These are phyloP conservation scores for Drosophila bunnanda DNA, from an alignment of 2,888 invertebrate genomes.

Conservation along the genomic window DNA sequence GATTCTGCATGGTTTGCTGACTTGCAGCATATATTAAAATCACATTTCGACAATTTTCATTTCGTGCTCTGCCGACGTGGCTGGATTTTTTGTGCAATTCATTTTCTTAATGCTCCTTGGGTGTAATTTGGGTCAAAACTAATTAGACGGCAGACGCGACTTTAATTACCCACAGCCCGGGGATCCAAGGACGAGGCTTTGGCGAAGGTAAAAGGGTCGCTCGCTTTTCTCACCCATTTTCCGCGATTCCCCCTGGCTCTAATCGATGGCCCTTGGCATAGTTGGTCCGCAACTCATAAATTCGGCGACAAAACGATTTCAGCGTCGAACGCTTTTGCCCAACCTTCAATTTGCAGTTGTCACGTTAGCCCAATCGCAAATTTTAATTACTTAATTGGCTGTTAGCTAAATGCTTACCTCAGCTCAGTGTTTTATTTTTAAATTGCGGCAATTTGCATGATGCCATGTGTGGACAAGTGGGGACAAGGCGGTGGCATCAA, in stretches of 20 bases:
- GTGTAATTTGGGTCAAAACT: slow-evolving; percentile 69
- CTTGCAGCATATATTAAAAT: slow-evolving; percentile 67
- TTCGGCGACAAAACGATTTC: slow-evolving; percentile 43
- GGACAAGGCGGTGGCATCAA: neutral
- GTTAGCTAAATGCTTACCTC: slow-evolving; percentile 62
- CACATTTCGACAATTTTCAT: slow-evolving; percentile 51
- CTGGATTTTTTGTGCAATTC: slow-evolving; percentile 56
- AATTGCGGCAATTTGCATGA: slow-evolving; percentile 30
- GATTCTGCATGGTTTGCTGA: slow-evolving; percentile 8
- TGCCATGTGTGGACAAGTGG: neutral
- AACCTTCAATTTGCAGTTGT: slow-evolving; percentile 40
- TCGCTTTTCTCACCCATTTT: neutral
- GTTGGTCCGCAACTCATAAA: slow-evolving; percentile 35
- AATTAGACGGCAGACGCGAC: slow-evolving; percentile 63
- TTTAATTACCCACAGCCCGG: slow-evolving; percentile 57
- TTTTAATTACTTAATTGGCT: slow-evolving; percentile 76
- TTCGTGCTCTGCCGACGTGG: slow-evolving; percentile 19
- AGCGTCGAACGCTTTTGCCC: slow-evolving; percentile 23
- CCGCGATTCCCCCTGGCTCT: slow-evolving; percentile 15
- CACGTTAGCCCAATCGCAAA: slow-evolving; percentile 23
- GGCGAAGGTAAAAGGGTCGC: slow-evolving; percentile 1
- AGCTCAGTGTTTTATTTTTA: slow-evolving; percentile 2
- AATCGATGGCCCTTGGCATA: slow-evolving; percentile 60
- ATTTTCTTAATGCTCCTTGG: slow-evolving; percentile 63
- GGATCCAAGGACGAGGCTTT: slow-evolving; percentile 7